Base-by-base conservation (phyloP, 2,113 vertebrate species). In the Takifugu bimaculatus region DNA sequence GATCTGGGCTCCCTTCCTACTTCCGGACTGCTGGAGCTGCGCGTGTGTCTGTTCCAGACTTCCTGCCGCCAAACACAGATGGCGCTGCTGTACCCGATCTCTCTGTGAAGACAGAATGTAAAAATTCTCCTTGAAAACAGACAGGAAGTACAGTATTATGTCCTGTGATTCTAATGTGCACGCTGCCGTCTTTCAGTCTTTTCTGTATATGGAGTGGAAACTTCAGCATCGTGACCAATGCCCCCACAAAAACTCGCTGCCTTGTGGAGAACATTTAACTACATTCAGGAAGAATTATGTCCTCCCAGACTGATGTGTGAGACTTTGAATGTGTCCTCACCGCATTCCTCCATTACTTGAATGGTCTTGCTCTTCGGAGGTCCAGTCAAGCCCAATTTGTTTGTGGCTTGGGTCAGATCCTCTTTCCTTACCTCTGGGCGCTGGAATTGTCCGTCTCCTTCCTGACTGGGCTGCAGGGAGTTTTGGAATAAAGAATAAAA, bases 331-430 rank as follows among this genome's bases (percentile, higher is more conserved):
- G 0, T 51, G 13, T 53, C 62, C 90, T 93, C 70, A 97, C 96
- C 97, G 4, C 94, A 98, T 60, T 98, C 90, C 65, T 91, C 89
- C 93, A 98, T 94, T 53, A 98, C 96, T 89, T 96, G 92, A 63
- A 95, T 91, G 2, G 97, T 99, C 87, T 98, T 98, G 74, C 95
- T 93, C 86, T 93, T 96, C 59, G 92, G 84, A 26, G 90, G 86
- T 26, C 88, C 91, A 61, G 91, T 88, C 35, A 63, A 77, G n/a
- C 86, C 50, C 57, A 98, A 90, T 25, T 89, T 93, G 69, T 81
- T 83, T 80, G 81, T 92, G 13, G 93, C 91, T 64, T 92, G 91
- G 64, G 91, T 90, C 55, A 98, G 88, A 66, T 98, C 94, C 66
- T 98, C 94, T 3, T 94, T 92, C 68, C 90, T 96, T 82, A 97